phyloP scores from a whole-genome alignment of 2,113 vertebrate genomes.

The Perccottus glenii region DNA sequence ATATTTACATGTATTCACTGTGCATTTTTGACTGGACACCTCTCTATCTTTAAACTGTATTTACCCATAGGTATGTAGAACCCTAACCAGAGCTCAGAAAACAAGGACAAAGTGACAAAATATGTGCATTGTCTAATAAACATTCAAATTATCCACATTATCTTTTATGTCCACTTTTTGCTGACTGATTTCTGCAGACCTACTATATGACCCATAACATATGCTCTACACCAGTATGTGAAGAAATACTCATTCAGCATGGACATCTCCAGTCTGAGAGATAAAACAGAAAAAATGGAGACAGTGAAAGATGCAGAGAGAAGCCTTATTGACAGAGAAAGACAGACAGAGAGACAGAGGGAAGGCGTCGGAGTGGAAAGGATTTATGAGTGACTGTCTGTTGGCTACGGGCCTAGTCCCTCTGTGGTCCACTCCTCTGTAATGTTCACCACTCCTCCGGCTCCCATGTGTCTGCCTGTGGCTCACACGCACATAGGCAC shows the following conservation, averaged over 20 bases:
- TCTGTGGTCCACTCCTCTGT: slow-evolving; percentile 78
- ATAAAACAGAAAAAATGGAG: neutral
- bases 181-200: too few relatives aligned
- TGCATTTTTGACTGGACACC: too few relatives aligned
- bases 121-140: too few relatives aligned
- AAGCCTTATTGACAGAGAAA: slow-evolving; percentile 50
- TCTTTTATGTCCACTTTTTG: too few relatives aligned
- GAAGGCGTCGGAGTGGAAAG: slow-evolving; percentile 70
- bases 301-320: slow-evolving; percentile 22
- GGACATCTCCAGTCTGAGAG: neutral
- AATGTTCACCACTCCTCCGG: slow-evolving; percentile 74
- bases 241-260: neutral
- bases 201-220: too few relatives aligned
- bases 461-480: slow-evolving; percentile 77
- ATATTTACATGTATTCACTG: too few relatives aligned
- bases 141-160: too few relatives aligned
- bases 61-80: too few relatives aligned
- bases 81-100: too few relatives aligned
- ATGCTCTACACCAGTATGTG: too few relatives aligned
- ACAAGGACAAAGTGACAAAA: too few relatives aligned
- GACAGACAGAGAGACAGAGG: slow-evolving; percentile 48
- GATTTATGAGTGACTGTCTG: slow-evolving; percentile 75
- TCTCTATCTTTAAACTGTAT: too few relatives aligned
- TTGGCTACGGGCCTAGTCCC: slow-evolving; percentile 72
- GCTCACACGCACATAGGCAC: slow-evolving; percentile 23